Evolutionary conservation across 2,888 invertebrate species (phyloP).

Genomic region (Rhamnusium bicolor): DNA sequence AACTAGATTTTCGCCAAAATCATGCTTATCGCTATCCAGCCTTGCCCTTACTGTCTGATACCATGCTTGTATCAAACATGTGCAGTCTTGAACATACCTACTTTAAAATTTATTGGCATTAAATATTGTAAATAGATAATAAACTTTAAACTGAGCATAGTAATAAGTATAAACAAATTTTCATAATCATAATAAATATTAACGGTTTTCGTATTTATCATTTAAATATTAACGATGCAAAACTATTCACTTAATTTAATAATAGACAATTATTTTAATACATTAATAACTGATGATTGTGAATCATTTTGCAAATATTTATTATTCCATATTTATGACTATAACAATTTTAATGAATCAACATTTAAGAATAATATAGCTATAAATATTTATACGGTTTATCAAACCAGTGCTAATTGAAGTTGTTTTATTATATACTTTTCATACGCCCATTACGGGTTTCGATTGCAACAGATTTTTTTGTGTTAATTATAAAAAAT

Average conservation of each 20-base stretch:
- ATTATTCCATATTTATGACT: slow-evolving; percentile 9
- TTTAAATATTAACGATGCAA: not conserved
- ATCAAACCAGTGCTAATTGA: not conserved
- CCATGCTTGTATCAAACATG: not conserved
- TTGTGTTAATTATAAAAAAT: too few species aligned
- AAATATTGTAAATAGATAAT: not conserved
- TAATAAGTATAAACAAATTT: not conserved
- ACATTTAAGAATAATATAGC: not conserved
- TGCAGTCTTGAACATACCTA: not conserved
- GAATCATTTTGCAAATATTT: slow-evolving; percentile 11
- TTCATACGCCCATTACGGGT: not conserved
- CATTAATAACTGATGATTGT: not conserved
- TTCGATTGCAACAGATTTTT: not conserved
- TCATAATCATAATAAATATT: not conserved
- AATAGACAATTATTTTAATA: not conserved
- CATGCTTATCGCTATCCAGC: too few species aligned
- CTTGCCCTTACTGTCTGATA: too few species aligned
- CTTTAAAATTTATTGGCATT: not conserved
- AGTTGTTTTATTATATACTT: not conserved
- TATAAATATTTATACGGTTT: slow-evolving; percentile 15
- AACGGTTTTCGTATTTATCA: not conserved
- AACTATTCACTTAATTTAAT: not conserved
- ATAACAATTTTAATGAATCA: slow-evolving; percentile 19
- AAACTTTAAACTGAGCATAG: not conserved
- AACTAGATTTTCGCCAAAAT: too few species aligned